Conservation (phyloP, 2,888 invertebrate genomes). For the Esperia sulphurella region DNA sequence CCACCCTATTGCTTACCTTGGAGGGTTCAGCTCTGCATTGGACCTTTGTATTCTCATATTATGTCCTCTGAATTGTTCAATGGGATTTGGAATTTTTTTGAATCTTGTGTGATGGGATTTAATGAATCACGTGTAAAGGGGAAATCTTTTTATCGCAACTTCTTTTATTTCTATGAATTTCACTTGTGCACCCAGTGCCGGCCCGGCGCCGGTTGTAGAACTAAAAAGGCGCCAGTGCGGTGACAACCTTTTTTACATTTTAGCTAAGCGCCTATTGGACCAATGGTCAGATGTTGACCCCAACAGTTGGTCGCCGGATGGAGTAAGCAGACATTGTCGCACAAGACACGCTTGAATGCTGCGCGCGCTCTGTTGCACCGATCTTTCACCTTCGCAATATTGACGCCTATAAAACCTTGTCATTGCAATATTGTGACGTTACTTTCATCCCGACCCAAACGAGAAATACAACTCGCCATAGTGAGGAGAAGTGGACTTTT, state of each 20-base stretch:
- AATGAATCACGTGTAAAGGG: too few relatives aligned
- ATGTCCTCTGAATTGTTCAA: too few relatives aligned
- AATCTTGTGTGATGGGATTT: too few relatives aligned
- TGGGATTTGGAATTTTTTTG: too few relatives aligned
- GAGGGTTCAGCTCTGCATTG: too few relatives aligned
- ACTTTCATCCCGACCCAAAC: conserved; percentile 73
- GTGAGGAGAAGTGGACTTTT: conserved; percentile 42
- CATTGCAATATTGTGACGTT: conserved; percentile 71
- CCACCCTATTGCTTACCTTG: too few relatives aligned
- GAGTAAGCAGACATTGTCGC: conserved; percentile 76
- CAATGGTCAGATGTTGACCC: conserved; percentile 35
- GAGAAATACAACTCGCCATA: conserved; percentile 60
- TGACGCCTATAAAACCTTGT: conserved; percentile 78
- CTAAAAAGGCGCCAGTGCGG: not conserved
- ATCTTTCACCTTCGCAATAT: conserved; percentile 78
- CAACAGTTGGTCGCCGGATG: conserved; percentile 47
- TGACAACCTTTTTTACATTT: not conserved
- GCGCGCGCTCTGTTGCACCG: conserved; percentile 70
- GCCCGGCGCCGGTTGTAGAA: not conserved
- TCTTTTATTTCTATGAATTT: too few relatives aligned
- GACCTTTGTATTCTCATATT: too few relatives aligned
- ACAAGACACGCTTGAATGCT: conserved; percentile 67
- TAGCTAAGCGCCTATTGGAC: not conserved
- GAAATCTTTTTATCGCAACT: too few relatives aligned
- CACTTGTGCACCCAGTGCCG: too few relatives aligned